Percentiles rank a stretch among this genome's conserved stretches.
These are phyloP conservation scores for Denticeps clupeoides DNA, from an alignment of 2,797 vertebrate species.

Conservation along the genomic window DNA sequence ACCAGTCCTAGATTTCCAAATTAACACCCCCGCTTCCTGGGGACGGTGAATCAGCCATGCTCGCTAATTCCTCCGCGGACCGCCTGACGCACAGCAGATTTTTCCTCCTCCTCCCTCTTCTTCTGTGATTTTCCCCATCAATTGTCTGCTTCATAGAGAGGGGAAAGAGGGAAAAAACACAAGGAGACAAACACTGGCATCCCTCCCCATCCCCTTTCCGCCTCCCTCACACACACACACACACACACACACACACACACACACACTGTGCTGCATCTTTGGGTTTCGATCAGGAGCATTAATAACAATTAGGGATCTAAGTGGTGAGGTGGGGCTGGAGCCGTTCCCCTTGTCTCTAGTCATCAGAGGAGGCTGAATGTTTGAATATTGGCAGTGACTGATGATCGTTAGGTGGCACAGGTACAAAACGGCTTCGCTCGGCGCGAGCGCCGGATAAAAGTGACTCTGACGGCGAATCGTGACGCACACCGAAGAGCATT, in stretches of 20 bases:
- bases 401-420: constrained; percentile 26
- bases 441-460: too few relatives aligned
- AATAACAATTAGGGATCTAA: constrained; percentile 61
- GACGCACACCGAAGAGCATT: too few relatives aligned
- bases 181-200: constrained; percentile 13
- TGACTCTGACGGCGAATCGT: too few relatives aligned
- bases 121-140: constrained; percentile 36
- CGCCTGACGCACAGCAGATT: constrained; percentile 53
- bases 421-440: constrained; percentile 9
- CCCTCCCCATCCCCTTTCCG: constrained; percentile 42
- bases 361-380: constrained; percentile 20
- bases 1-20: constrained; percentile 67
- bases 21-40: constrained; percentile 60
- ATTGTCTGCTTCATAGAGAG: constrained; percentile 47
- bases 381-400: constrained; percentile 26
- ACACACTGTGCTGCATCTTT: constrained; percentile 22
- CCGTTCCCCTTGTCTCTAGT: constrained; percentile 24
- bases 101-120: constrained; percentile 29
- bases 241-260: neutral
- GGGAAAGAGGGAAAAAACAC: constrained; percentile 4
- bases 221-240: neutral
- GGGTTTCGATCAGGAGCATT: constrained; percentile 62
- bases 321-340: constrained; percentile 34
- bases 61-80: constrained; percentile 59
- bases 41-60: constrained; percentile 57